Conservation (phyloP, 2,888 invertebrate genomes). For the Sphinx pinastri region DNA sequence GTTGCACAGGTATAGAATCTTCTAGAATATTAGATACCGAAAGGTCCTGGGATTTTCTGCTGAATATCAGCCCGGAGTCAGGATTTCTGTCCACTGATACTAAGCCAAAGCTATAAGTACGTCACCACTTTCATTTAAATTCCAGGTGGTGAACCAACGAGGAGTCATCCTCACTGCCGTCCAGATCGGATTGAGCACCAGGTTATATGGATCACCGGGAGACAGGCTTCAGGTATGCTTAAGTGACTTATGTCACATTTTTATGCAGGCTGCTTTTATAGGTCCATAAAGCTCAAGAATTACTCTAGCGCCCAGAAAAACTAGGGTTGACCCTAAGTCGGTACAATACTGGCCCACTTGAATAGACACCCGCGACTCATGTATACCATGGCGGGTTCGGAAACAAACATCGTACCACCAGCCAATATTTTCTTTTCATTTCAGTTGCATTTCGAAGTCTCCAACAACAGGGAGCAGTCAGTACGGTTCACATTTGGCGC, state of each 20-base stretch:
- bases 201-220: constrained; percentile 73
- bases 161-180: constrained; percentile 67
- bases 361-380: too few relatives aligned
- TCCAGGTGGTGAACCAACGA: constrained; percentile 66
- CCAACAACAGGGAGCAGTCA: constrained; percentile 86
- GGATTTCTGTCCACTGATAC: background rate
- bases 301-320: too few relatives aligned
- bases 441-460: constrained; percentile 88
- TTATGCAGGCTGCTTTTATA: too few relatives aligned
- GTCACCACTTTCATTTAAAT: too few relatives aligned
- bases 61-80: too few relatives aligned
- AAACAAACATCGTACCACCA: background rate
- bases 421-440: constrained; percentile 26
- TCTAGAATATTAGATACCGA: background rate
- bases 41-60: too few relatives aligned
- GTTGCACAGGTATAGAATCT: constrained; percentile 57
- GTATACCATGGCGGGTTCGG: background rate
- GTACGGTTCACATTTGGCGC: constrained; percentile 85
- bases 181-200: constrained; percentile 72
- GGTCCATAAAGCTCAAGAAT: too few relatives aligned
- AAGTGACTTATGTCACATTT: background rate
- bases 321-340: too few relatives aligned
- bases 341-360: too few relatives aligned
- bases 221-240: constrained; percentile 69
- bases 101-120: too few relatives aligned